Base-by-base conservation (phyloP, 2,113 vertebrate genomes). In the Pithys albifrons region DNA sequence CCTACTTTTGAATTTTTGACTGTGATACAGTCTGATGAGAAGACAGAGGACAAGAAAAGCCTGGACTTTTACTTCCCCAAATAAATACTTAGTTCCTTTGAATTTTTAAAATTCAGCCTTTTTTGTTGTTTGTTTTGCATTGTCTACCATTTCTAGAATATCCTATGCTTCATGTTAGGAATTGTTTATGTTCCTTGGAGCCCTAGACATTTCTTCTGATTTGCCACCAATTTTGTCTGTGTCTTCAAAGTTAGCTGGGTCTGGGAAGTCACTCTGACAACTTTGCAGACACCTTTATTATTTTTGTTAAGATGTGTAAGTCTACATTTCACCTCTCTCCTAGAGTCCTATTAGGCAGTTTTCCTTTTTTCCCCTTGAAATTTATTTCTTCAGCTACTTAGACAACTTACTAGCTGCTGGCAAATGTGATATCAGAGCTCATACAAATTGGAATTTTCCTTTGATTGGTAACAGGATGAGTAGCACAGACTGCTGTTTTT, bases 281-380 rank as follows among this genome's bases (percentile, higher is more conserved):
- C 72, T 95, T 90, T 95, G 69, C 72, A 59, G 59, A 86, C 55
- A 88, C 82, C 64, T 95, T 92, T 92, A 73, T 91, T 90, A 74
- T 92, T 95, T 90, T 88, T 86, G 43, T 91, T 93, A 88, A 83
- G 59, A 54, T 66, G n/a, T 80, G 66, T 69, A 90, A 95, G 54
- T 73, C 71, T 90, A 33, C 27, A 59, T 91, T 94, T 91, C 49
- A 91, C 55, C 51, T 90, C 75, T 88, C 31, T 93, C 51, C 67
- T 45, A 13, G 46, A 83, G 67, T 79, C 45, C 64, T 88, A 57
- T 82, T 87, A 89, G 37, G n/a, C 41, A 75, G 29, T 74, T 90
- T 79, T 95, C 20, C 3, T 67, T 89, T 88, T 37, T 39, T 7
- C 12, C 10, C 6, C 14, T 82, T 75, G 33, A 72, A 94, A 85